Conservation (phyloP, 2,888 invertebrate species). For the Acanthosepion lycidas region DNA sequence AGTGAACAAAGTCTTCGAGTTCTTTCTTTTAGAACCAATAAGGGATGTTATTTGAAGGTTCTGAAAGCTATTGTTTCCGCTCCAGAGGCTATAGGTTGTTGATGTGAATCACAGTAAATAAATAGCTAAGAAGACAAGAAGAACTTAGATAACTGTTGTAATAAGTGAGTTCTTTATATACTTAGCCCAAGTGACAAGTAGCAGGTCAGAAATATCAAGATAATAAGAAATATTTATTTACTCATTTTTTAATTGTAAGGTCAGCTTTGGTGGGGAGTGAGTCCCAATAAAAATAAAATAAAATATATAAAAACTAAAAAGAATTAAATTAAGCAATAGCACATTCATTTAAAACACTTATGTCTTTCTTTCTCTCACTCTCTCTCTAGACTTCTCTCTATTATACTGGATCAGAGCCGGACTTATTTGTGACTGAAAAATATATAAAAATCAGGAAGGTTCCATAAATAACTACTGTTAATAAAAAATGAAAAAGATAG, state of each 20-base stretch:
- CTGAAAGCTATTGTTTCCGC: not conserved
- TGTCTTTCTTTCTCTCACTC: too few species aligned
- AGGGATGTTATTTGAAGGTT: not conserved
- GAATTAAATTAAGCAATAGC: too few species aligned
- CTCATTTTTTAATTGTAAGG: not conserved
- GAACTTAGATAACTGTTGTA: not conserved
- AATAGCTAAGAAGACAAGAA: not conserved
- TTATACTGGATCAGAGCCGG: too few species aligned
- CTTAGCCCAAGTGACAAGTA: not conserved
- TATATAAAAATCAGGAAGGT: too few species aligned
- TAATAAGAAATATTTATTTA: not conserved
- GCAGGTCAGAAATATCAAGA: not conserved
- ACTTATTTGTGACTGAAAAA: too few species aligned
- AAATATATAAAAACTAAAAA: too few species aligned
- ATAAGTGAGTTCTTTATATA: not conserved
- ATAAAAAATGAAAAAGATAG: too few species aligned
- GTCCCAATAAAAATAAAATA: too few species aligned
- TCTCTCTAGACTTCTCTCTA: too few species aligned
- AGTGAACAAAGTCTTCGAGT: not conserved
- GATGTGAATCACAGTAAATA: not conserved
- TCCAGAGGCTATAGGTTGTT: not conserved
- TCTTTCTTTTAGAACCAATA: not conserved
- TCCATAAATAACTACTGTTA: too few species aligned
- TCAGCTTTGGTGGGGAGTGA: not conserved
- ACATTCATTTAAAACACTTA: too few species aligned